Percentiles rank a stretch among this genome's conserved stretches.
Conservation (phyloP, 2,888 invertebrate genomes). For the Uloborus plumipes region DNA sequence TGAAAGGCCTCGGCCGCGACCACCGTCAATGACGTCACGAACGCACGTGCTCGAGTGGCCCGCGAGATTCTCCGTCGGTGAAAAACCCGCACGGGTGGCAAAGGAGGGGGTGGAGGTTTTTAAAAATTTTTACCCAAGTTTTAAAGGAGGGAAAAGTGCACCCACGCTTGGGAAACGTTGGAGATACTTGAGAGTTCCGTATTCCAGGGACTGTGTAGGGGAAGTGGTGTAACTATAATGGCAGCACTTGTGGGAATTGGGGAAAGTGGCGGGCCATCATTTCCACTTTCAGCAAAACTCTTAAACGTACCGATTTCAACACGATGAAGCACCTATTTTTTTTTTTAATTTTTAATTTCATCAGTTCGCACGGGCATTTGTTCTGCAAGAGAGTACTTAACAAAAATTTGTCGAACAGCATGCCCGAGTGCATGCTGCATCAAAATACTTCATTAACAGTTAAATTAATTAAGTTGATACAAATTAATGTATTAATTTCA, state of each 20-base stretch:
- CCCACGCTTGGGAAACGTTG: constrained; percentile 19
- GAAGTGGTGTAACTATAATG: constrained; percentile 12
- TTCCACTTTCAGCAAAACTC: too few species aligned
- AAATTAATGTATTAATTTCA: too few species aligned
- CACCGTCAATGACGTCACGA: constrained; percentile 39
- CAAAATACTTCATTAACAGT: too few species aligned
- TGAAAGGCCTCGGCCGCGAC: constrained; percentile 11
- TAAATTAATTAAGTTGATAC: too few species aligned
- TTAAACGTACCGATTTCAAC: too few species aligned
- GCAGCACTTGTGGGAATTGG: constrained; percentile 17
- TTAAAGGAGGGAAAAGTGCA: constrained; percentile 44
- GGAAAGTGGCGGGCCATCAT: constrained; percentile 33
- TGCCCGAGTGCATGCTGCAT: too few species aligned
- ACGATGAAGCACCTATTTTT: background rate
- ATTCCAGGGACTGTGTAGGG: background rate
- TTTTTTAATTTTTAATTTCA: background rate
- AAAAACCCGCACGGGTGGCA: constrained; percentile 3
- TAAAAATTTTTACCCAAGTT: constrained; percentile 35
- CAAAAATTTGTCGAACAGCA: too few species aligned
- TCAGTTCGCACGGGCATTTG: background rate
- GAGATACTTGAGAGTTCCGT: constrained; percentile 11
- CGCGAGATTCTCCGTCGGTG: background rate
- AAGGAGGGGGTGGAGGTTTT: constrained; percentile 22
- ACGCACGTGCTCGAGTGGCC: constrained; percentile 40
- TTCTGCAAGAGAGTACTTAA: too few species aligned